Evolutionary conservation across 37 sponge, comb jelly and placozoan species (phyloP), one percentile per base, ranked within the genome.

Genomic region (Corticium candelabrum): DNA sequence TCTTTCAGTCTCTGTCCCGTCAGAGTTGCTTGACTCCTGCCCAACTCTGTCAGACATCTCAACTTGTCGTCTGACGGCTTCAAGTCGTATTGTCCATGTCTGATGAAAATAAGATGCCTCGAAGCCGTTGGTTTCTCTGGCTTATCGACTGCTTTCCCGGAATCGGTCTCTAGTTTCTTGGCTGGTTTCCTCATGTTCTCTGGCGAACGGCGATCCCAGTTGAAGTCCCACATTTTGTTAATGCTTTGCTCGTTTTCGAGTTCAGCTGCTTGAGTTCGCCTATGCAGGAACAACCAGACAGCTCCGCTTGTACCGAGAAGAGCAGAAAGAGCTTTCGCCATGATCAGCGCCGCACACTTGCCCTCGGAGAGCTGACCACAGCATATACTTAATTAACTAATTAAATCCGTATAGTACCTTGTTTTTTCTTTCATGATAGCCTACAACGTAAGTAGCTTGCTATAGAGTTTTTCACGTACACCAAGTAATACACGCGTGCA

Each of bases 21-120:
- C 43, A 70, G 40, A 4, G 38, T 74, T 0, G 97, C 97, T 77
- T 96, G 97, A 70, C 79, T 31, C 31, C 86, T 41, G 7, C 97
- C 97, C 68, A 89, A 57, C 36, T 88, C 91, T 31, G 89, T 91
- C 37, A 91, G 84, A 0, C 69, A 69, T 39, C 77, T 68, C 74
- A 84, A 75, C 5, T 68, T 79, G 2, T 87, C 78, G 34, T 78
- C 84, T 0, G 81, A 41, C 21, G 73, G 82, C 21, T 70, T 40
- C 79, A 75, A 39, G 74, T 87, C 88, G 74, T 89, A 94, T 75
- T 94, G 90, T 0, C 94, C 94, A 56, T 94, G 94, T 15, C 94
- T 77, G 50, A 94, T 86, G 27, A 94, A 79, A 41, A 94, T 84
- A 33, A 94, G 39, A 68, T 85, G 81, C 11, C 94, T 62, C 7